Evolutionary conservation across 2,113 vertebrate genomes (phyloP).

Genomic region (Leptocoma aspasia): DNA sequence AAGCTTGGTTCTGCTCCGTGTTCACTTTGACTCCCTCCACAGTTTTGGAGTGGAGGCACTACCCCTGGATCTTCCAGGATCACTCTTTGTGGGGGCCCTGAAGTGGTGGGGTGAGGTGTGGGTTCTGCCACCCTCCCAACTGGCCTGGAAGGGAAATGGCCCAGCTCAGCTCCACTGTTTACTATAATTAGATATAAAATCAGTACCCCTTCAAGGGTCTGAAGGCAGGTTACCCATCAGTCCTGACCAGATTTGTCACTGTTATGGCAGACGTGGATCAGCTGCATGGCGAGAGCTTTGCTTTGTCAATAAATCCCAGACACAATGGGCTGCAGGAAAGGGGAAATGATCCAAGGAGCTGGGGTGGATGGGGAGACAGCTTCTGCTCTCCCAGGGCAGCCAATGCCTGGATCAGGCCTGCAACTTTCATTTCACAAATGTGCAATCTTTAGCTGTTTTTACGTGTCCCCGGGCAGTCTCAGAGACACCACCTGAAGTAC

Average conservation of each 20-base stretch:
- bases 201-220: not conserved
- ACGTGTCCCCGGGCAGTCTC: not conserved
- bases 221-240: not conserved
- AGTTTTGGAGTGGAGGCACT: not conserved
- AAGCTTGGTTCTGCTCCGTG: fast-evolving
- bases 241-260: not conserved
- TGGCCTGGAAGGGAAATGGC: not conserved
- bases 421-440: not conserved
- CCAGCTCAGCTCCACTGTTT: not conserved
- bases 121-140: not conserved
- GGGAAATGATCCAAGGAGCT: not conserved
- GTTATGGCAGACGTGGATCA: not conserved
- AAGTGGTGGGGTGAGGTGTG: not conserved
- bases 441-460: conserved; percentile 13
- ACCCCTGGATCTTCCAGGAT: not conserved
- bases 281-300: not conserved
- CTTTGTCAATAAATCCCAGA: conserved; percentile 21
- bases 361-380: fast-evolving
- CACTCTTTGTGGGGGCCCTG: not conserved
- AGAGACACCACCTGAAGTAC: conserved; percentile 18
- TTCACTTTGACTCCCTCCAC: not conserved
- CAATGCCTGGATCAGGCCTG: not conserved
- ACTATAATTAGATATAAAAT: not conserved
- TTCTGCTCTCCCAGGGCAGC: not conserved
- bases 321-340: not conserved